phyloP scores from a whole-genome alignment of 2,797 vertebrate species.

The Argya squamiceps region DNA sequence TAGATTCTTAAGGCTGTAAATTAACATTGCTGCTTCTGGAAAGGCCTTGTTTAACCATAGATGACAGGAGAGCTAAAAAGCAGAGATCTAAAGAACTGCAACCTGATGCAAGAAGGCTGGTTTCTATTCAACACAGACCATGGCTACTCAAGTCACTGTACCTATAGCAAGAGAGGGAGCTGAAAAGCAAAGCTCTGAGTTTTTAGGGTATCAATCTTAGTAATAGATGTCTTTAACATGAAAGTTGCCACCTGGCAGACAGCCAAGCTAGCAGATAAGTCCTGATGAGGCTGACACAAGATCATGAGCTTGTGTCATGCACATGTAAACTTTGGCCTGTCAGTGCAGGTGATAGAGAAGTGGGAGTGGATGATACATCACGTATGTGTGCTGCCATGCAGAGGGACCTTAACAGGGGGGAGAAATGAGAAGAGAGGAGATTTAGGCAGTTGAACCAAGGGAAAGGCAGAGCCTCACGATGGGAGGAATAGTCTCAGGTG shows the following conservation, averaged over 20 bases:
- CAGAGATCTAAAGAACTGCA: neutral
- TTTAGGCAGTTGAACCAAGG: neutral
- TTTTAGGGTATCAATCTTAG: neutral
- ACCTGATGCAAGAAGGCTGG: neutral
- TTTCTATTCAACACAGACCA: neutral
- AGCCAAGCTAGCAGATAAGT: neutral
- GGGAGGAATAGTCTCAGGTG: accelerated
- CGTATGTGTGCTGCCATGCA: neutral
- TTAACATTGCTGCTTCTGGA: neutral
- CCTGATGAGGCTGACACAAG: neutral
- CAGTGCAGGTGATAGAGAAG: neutral
- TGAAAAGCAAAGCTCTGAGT: neutral
- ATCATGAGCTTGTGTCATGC: neutral
- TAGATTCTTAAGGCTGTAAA: neutral
- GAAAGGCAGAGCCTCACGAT: neutral
- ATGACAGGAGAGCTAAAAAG: neutral
- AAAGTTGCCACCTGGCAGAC: neutral
- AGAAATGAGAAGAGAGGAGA: neutral
- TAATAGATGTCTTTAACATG: neutral
- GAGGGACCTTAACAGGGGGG: accelerated
- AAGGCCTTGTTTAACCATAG: neutral
- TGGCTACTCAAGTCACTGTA: neutral
- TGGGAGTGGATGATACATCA: neutral
- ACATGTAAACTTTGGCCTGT: neutral
- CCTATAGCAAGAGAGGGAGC: neutral